Base-by-base conservation (phyloP, 2,888 invertebrate genomes). In the Drosophila differens region DNA sequence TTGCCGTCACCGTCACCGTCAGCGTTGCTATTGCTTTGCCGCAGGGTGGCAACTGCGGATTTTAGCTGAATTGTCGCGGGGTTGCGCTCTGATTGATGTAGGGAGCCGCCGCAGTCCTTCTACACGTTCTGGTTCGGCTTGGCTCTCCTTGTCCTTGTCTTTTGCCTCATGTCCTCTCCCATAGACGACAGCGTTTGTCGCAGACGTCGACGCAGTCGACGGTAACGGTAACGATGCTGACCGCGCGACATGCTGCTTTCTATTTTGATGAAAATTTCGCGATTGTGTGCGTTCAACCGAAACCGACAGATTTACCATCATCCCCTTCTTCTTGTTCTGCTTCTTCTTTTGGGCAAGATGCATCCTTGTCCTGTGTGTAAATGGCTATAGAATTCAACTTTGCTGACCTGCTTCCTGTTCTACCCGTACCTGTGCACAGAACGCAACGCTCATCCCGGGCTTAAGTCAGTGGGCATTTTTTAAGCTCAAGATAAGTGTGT, bases 241-340 rank as follows among this genome's bases (percentile, higher is more conserved):
- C 68, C 83, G 68, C 77, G 77, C 83, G 71, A 81, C 75, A 76
- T 74, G 66, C 74, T 77, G 83, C 74, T 70, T 91, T 91, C 81
- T 76, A 79, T 85, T 87, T 89, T 81, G 87, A 85, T 91, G 87
- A 78, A 81, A 90, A 81, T 85, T 83, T 84, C 91, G 89, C 91
- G 90, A 91, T 82, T 91, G 76, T 82, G 85, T 83, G 82, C 85
- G 79, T 75, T 91, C 82, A 89, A 89, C 84, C 83, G 79, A 75
- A 86, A 76, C 70, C 72, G 75, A 72, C 80, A 84, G 78, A 70
- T 54, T 58, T 52, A 52, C 51, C 59, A 49, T 41, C 44, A 51
- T 51, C 57, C 49, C 55, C n/a, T 57, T 39, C 41, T 37, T 14
- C 55, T 16, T 25, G 47, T 9, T 47, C 25, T 25, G 47, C 25